Evolutionary conservation across 1,140 invertebrate species (phyloP), one percentile per base, ranked within the genome.

Genomic region (Ips nitidus): DNA sequence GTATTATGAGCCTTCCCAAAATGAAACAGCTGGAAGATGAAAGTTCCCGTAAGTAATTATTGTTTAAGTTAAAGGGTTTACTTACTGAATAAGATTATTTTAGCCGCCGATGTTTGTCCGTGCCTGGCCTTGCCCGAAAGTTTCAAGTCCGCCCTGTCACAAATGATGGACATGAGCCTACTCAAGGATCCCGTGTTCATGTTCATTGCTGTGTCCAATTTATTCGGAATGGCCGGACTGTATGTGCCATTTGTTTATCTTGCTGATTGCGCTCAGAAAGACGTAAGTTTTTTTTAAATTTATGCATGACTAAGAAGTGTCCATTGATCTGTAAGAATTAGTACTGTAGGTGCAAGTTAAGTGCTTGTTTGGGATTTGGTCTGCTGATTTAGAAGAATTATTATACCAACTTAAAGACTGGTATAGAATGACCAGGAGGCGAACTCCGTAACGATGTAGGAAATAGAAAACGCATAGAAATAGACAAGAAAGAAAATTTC

Each of bases 231-330:
- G 90, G 89, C 95, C 56, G 96, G 95, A 50, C 88, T 98, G 53
- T 98, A 97, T 81, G 91, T 98, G 52, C 97, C 97, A 41, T 98
- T 98, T 80, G 92, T 98, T 1, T 98, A 95, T 80, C 83, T 98
- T 38, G 91, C 95, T 3, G 92, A 94, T 77, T 89, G 90, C 72
- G 94, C 95, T 2, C 84, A 84, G 43, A 74, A 83, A 74, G 85
- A 90, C 75, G 88, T 91, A 81, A 83, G 83, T 82, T 69, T 73
- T 62, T 41, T 41, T 37, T 7, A 8, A 47, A 37, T 41, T 55
- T 2, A 22, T 22, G 22, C 22, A 22, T 22, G 22, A 22, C 22
- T 22, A 22, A 22, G 0, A 22, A 22, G 22, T 22, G 22, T 22
- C 22, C 22, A 22, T 22, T 0, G 22, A 22, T 22, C 22, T 22